These are phyloP conservation scores for Dolichoris vasculosae DNA, from an alignment of 1,140 invertebrate species.

Conservation along the genomic window DNA sequence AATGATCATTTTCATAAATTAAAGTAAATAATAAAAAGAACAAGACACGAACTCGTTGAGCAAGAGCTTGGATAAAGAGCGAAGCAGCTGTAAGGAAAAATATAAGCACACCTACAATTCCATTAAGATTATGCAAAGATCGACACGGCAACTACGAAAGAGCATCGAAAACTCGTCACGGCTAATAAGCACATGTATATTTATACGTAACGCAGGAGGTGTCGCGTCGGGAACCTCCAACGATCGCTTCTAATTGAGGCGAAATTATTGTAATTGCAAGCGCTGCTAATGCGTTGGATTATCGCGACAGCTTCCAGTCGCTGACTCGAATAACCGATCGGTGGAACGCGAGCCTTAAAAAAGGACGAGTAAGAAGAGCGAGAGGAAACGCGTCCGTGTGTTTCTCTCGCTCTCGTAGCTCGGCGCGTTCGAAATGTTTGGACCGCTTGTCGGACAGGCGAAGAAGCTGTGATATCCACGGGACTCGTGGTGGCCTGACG, in stretches of 20 bases:
- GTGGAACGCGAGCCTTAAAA: background rate
- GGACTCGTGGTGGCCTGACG: conserved; percentile 45
- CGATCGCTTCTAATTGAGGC: background rate
- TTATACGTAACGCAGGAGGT: background rate
- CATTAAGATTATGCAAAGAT: background rate
- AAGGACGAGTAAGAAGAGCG: background rate
- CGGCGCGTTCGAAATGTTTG: background rate
- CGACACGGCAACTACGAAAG: background rate
- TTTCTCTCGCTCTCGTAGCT: too few species aligned
- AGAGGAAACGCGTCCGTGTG: too few species aligned
- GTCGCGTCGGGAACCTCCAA: too few species aligned
- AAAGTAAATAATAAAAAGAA: background rate
- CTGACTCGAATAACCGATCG: background rate
- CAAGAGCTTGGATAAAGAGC: too few species aligned
- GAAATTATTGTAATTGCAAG: background rate
- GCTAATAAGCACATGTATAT: background rate
- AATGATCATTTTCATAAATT: background rate
- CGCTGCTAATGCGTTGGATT: background rate
- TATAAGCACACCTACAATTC: background rate
- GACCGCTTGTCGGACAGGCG: background rate
- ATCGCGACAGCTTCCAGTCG: background rate
- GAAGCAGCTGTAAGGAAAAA: too few species aligned
- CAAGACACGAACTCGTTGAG: background rate
- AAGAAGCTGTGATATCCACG: conserved; percentile 4
- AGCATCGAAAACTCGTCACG: background rate